These are phyloP conservation scores for Metalampra italica DNA, from an alignment of 2,888 invertebrate species.

Conservation along the genomic window DNA sequence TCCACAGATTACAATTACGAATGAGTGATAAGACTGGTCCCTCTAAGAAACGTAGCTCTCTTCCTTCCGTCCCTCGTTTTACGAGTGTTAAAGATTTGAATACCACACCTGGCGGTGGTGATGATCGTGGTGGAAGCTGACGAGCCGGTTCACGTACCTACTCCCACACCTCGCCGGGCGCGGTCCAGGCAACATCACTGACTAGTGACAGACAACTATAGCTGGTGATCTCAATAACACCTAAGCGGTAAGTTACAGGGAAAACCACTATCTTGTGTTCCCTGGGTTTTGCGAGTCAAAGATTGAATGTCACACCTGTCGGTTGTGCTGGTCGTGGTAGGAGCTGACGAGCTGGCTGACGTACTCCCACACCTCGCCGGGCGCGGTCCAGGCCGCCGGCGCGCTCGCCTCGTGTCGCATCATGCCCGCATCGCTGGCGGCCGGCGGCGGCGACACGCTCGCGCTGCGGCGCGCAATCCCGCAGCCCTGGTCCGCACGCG, in stretches of 20 bases:
- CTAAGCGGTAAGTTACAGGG: too few relatives aligned
- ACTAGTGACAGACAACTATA: too few relatives aligned
- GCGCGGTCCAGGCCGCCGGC: slow-evolving; percentile 72
- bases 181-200: slow-evolving; percentile 75
- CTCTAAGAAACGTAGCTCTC: too few relatives aligned
- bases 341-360: slow-evolving; percentile 82
- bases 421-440: slow-evolving; percentile 66
- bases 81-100: too few relatives aligned
- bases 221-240: too few relatives aligned
- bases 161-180: slow-evolving; percentile 82
- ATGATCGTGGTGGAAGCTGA: slow-evolving; percentile 80
- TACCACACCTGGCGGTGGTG: slow-evolving; percentile 65
- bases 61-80: too few relatives aligned
- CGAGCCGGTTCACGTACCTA: slow-evolving; percentile 82
- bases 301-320: slow-evolving; percentile 45
- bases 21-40: too few relatives aligned
- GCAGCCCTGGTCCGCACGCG: neutral
- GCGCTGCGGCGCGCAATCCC: neutral
- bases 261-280: too few relatives aligned
- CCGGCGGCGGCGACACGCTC: neutral
- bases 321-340: slow-evolving; percentile 76
- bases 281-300: too few relatives aligned
- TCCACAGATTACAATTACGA: too few relatives aligned
- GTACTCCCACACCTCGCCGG: slow-evolving; percentile 83
- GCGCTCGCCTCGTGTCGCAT: slow-evolving; percentile 70